phyloP scores from a whole-genome alignment of 2,888 invertebrate genomes.

The Smittia sp. region DNA sequence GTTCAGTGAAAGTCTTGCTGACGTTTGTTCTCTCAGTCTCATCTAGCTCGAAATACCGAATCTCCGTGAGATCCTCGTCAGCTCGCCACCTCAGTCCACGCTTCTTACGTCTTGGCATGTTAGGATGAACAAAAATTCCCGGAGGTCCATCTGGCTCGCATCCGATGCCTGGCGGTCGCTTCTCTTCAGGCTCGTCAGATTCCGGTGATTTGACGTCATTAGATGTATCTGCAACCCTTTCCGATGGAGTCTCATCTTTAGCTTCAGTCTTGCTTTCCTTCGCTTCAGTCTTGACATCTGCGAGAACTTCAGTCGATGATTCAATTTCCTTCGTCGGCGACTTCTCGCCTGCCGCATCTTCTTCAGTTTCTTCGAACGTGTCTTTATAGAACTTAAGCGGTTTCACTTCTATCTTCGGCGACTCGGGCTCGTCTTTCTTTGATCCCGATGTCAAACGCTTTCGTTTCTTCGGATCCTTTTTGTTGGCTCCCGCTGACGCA shows the following conservation, averaged over 20 bases:
- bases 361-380: constrained; percentile 64
- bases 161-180: constrained; percentile 50
- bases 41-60: constrained; percentile 90
- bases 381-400: constrained; percentile 86
- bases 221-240: constrained; percentile 46
- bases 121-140: constrained; percentile 63
- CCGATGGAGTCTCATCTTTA: constrained; percentile 47
- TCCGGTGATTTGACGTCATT: constrained; percentile 43
- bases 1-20: constrained; percentile 83
- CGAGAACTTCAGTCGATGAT: constrained; percentile 26
- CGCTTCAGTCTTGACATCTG: constrained; percentile 45
- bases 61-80: constrained; percentile 73
- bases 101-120: constrained; percentile 69
- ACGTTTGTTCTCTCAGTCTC: constrained; percentile 96
- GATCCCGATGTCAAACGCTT: constrained; percentile 70
- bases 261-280: constrained; percentile 46
- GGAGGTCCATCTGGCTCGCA: constrained; percentile 63
- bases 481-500: constrained; percentile 68
- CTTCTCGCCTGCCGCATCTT: constrained; percentile 48
- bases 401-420: constrained; percentile 49
- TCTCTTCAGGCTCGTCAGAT: constrained; percentile 45
- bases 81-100: constrained; percentile 79
- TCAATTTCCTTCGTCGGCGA: constrained; percentile 45
- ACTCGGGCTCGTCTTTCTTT: constrained; percentile 46
- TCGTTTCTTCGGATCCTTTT: constrained; percentile 74